Evolutionary conservation across 2,797 vertebrate genomes (phyloP), one percentile per base, ranked within the genome.

Genomic region (Euthynnus affinis): DNA sequence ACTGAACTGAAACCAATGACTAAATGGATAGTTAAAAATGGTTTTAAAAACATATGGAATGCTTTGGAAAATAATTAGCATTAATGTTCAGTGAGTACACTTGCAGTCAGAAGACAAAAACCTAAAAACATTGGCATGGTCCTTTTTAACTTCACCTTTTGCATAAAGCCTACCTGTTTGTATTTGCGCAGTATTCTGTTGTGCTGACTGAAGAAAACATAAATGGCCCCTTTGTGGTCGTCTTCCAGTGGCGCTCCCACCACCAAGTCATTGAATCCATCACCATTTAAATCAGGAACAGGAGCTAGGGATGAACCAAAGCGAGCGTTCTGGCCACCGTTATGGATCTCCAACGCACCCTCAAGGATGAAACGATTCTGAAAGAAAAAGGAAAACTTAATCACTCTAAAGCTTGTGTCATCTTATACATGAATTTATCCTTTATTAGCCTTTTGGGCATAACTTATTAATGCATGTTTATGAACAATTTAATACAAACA

Each of bases 201-300:
- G 12, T 71, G 80, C 62, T 96, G 95, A 83, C 97, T 96, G 0
- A 97, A 97, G 92, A 97, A 99, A 85, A 99, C 55, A 61, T 99
- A 99, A 69, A 99, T 94, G 0, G 95, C 98, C 71, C 98, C 98
- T 57, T 92, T 93, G 87, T 99, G 97, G 62, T 95, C 95, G 0
- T 99, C 97, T 79, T 99, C 98, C 76, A 99, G 74, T 0, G 98
- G 98, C 0, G 98, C 98, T 5, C 98, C 98, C 0, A 99, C 96
- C 29, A 97, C 97, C 52, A 99, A 87, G 75, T 99, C 98, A 0
- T 97, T 98, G 93, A 96, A 98, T 59, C 96, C 94, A 14, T 99
- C 98, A 1, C 98, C 97, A 17, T 99, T 99, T 78, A 99, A 96
- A 83, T 99, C 98, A 0, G 94, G 96, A 2, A 99, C 96, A 0